Evolutionary conservation across 2,113 vertebrate species (phyloP).

Genomic region (Macaca fascicularis): DNA sequence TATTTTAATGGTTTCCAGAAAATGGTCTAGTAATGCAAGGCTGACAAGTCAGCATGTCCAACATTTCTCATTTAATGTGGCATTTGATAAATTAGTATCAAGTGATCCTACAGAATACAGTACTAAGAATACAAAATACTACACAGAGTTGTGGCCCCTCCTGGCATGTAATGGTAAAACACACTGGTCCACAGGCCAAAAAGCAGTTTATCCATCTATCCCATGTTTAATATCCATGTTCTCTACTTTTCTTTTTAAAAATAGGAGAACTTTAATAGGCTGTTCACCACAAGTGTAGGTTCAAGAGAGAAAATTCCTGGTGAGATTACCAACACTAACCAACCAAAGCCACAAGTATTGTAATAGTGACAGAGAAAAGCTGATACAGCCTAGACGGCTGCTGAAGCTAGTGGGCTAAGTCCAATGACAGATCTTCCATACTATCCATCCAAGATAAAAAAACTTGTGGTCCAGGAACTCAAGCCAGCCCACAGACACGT

Average conservation of each 20-base stretch:
- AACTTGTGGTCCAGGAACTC: neutral
- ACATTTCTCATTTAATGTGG: neutral
- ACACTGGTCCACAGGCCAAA: neutral
- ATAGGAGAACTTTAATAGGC: neutral
- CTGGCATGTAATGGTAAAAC: neutral
- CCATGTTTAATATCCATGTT: neutral
- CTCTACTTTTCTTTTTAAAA: conserved; percentile 16
- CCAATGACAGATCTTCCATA: neutral
- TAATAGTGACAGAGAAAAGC: neutral
- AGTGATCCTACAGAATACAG: neutral
- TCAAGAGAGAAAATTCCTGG: conserved; percentile 2
- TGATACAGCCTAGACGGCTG: neutral
- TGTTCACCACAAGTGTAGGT: neutral
- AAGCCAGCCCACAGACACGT: neutral
- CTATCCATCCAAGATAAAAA: neutral
- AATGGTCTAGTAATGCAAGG: conserved; percentile 4
- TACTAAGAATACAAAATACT: neutral
- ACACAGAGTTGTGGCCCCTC: neutral
- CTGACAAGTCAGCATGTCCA: neutral
- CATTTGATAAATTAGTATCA: conserved; percentile 6
- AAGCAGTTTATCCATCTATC: neutral
- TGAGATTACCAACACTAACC: neutral
- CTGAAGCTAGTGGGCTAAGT: neutral
- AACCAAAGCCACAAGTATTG: neutral
- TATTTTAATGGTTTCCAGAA: conserved; percentile 29